Evolutionary conservation across 1,140 invertebrate genomes (phyloP).

Genomic region (Euwallacea fornicatus): DNA sequence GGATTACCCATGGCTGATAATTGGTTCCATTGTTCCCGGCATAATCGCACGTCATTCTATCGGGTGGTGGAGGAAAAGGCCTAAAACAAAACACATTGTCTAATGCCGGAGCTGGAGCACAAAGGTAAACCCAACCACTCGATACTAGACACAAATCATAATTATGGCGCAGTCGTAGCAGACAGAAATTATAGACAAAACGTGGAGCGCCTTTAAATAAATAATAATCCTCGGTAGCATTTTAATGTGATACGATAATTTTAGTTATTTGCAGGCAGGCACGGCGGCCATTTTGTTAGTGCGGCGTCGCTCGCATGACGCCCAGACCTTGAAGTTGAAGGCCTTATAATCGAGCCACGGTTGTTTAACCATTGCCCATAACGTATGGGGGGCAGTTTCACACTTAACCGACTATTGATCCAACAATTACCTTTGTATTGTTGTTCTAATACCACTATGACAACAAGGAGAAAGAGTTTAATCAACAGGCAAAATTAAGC

Average conservation of each 20-base stretch:
- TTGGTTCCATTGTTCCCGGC: no score
- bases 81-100: no score
- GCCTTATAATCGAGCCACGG: slow-evolving; percentile 10
- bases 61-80: no score
- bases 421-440: slow-evolving; percentile 2
- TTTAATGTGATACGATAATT: slow-evolving; percentile 51
- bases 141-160: neutral
- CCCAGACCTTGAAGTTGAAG: slow-evolving; percentile 42
- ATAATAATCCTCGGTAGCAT: slow-evolving; percentile 46
- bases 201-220: slow-evolving; percentile 43
- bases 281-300: slow-evolving; percentile 47
- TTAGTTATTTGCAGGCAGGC: slow-evolving; percentile 47
- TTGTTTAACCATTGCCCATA: slow-evolving; percentile 24
- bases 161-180: neutral
- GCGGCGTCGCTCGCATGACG: slow-evolving; percentile 43
- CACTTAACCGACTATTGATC: slow-evolving; percentile 15
- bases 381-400: slow-evolving; percentile 11
- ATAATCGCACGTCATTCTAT: no score
- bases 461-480: no score
- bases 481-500: no score
- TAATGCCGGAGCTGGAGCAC: no score
- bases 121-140: no score
- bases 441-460: no score
- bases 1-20: no score
- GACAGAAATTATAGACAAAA: slow-evolving; percentile 44